Evolutionary conservation across 2,113 vertebrate species (phyloP).

Genomic region (Cyprinodon brontotheroides): DNA sequence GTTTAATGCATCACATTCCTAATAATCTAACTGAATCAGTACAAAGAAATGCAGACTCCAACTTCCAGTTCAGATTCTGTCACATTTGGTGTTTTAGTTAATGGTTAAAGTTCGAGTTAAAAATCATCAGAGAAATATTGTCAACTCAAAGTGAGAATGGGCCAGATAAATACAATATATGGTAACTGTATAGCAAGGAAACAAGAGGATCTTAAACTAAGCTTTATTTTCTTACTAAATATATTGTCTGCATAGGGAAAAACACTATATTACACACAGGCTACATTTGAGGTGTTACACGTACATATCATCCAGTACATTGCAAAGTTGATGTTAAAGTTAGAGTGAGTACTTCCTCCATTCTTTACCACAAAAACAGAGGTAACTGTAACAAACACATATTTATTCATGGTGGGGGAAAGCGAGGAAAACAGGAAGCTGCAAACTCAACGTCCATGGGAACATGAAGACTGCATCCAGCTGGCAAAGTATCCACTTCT

Average conservation of each 20-base stretch:
- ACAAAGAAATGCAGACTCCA: background rate
- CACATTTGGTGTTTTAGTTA: background rate
- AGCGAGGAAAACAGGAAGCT: conserved; percentile 64
- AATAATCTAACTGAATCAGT: background rate
- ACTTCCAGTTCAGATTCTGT: background rate
- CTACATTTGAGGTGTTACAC: background rate
- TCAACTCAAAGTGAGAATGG: background rate
- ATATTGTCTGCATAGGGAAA: background rate
- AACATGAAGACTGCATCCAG: conserved; percentile 72
- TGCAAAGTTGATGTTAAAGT: conserved; percentile 7
- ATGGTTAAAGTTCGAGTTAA: background rate
- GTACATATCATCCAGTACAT: conserved; percentile 5
- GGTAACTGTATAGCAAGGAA: conserved; percentile 14
- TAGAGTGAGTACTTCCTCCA: background rate
- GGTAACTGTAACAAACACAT: background rate
- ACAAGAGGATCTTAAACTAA: background rate
- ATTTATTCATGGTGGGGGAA: conserved; percentile 45
- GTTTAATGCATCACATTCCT: background rate
- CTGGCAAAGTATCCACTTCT: conserved; percentile 35
- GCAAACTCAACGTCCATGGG: conserved; percentile 73
- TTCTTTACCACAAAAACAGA: background rate
- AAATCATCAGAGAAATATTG: background rate
- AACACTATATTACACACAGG: background rate
- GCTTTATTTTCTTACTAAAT: background rate
- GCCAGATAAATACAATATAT: background rate